Conservation (phyloP, 1,140 invertebrate species). For the Saccostrea echinata region DNA sequence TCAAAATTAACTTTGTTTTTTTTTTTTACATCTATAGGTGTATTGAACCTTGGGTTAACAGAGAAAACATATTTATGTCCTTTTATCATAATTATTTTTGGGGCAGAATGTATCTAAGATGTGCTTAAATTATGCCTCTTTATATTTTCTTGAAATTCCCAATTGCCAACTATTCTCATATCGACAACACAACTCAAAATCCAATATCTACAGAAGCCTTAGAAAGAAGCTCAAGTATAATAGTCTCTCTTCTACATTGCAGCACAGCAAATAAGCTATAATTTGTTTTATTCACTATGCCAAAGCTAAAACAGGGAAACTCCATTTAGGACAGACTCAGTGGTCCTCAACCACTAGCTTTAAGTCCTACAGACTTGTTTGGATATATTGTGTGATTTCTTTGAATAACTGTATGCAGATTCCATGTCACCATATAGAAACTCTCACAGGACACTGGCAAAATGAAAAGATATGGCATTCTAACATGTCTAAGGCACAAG, state of each 20-base stretch:
- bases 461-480: conserved; percentile 34
- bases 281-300: conserved; percentile 49
- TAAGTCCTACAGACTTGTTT: conserved; percentile 17
- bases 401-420: conserved; percentile 15
- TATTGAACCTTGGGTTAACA: not conserved
- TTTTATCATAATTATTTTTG: not conserved
- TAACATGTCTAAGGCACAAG: not conserved
- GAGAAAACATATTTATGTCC: not conserved
- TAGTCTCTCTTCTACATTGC: not conserved
- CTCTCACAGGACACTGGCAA: not conserved
- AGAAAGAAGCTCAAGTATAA: conserved; percentile 16
- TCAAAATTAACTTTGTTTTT: not conserved
- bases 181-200: conserved; percentile 18
- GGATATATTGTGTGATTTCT: conserved; percentile 8
- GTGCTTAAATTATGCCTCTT: not conserved
- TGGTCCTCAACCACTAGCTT: not conserved
- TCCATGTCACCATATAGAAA: conserved; percentile 13
- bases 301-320: conserved; percentile 51
- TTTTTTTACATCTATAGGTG: not conserved
- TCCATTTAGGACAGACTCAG: conserved; percentile 53
- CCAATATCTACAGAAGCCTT: conserved; percentile 25
- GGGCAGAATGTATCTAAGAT: conserved; percentile 6
- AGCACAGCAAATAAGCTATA: conserved; percentile 47
- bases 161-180: conserved; percentile 26
- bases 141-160: not conserved